These are phyloP conservation scores for Megaptera novaeangliae DNA, from an alignment of 2,113 vertebrate genomes.

Conservation along the genomic window DNA sequence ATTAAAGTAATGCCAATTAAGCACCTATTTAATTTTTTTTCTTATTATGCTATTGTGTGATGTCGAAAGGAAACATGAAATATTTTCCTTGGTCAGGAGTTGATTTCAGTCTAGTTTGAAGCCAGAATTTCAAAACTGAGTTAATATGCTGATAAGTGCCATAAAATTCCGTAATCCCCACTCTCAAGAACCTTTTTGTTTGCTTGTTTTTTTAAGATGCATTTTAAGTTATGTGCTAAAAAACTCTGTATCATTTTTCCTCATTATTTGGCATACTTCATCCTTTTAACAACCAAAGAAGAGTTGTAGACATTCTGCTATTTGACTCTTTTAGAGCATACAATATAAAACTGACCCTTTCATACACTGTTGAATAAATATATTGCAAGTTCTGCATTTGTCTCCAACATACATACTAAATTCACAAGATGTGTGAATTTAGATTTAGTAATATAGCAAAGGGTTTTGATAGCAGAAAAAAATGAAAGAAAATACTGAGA, in stretches of 20 bases:
- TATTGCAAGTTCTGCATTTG: neutral
- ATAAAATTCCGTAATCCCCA: neutral
- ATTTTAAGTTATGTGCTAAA: neutral
- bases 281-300: neutral
- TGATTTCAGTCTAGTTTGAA: neutral
- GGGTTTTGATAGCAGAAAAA: neutral
- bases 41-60: neutral
- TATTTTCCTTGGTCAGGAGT: neutral
- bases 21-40: neutral
- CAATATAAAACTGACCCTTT: neutral
- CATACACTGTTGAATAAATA: neutral
- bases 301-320: neutral
- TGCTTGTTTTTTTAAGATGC: neutral
- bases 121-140: neutral
- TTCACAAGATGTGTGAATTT: neutral
- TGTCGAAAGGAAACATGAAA: neutral
- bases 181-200: neutral
- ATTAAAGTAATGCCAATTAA: neutral
- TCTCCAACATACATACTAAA: neutral
- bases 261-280: neutral
- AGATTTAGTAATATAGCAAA: neutral
- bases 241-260: neutral
- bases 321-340: neutral
- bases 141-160: neutral
- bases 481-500: neutral